Evolutionary conservation across 2,888 invertebrate genomes (phyloP).

Genomic region (Pegoplata infirma): DNA sequence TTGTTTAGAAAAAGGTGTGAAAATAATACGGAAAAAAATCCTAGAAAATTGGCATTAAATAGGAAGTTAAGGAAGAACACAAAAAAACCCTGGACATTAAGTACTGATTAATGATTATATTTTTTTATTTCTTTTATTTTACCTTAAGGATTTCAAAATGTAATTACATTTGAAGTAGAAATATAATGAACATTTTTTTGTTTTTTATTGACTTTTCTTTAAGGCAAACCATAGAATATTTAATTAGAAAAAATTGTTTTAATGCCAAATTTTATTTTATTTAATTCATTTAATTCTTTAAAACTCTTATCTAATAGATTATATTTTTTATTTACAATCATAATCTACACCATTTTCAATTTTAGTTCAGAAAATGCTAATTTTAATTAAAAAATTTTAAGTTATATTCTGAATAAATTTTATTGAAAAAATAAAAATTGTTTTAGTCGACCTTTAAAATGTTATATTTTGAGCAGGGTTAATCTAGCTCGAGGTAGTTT

Average conservation of each 20-base stretch:
- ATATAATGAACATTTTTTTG: not conserved
- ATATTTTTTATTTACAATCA: no score
- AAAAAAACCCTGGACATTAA: conserved; percentile 56
- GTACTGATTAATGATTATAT: conserved; percentile 53
- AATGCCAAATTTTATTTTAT: no score
- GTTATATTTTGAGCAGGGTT: no score
- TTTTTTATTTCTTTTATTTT: conserved; percentile 8
- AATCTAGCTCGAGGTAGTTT: no score
- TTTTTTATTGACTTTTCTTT: not conserved
- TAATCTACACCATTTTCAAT: no score
- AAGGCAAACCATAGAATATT: conserved; percentile 17
- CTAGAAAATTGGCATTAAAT: conserved; percentile 49
- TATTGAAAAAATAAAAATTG: no score
- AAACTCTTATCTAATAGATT: no score
- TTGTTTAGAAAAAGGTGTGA: conserved; percentile 50
- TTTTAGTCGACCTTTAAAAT: no score
- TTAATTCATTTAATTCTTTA: no score
- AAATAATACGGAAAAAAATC: conserved; percentile 52
- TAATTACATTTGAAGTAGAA: conserved; percentile 35
- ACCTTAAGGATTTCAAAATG: conserved; percentile 29
- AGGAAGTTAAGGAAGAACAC: conserved; percentile 31
- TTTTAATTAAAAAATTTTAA: no score
- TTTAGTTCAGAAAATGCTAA: no score
- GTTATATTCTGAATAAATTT: no score
- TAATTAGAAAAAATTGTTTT: conserved; percentile 3